These are phyloP conservation scores for Pica pica DNA, from an alignment of 2,113 vertebrate genomes.

Conservation along the genomic window DNA sequence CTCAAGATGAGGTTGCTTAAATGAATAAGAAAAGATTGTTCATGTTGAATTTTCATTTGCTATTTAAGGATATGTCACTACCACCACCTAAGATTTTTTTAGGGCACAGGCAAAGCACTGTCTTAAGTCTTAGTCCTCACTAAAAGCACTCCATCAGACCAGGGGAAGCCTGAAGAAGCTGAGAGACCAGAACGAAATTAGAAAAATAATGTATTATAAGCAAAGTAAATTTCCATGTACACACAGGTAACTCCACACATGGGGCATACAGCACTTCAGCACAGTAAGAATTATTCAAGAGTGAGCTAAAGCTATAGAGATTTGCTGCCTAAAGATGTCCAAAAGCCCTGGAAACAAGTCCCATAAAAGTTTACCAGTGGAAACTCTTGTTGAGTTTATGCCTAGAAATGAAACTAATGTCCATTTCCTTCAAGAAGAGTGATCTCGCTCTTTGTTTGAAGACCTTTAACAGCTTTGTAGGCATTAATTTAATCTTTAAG, in stretches of 20 bases:
- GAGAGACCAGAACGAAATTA: not conserved
- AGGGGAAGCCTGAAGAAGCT: not conserved
- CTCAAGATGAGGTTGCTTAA: not conserved
- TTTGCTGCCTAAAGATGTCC: not conserved
- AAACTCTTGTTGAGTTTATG: not conserved
- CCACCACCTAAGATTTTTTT: not conserved
- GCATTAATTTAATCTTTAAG: not conserved
- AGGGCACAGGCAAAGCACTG: not conserved
- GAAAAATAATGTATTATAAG: not conserved
- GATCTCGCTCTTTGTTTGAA: not conserved
- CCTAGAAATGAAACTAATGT: not conserved
- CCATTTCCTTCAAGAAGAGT: not conserved
- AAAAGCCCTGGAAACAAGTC: not conserved
- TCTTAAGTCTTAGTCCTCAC: not conserved
- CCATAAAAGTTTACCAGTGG: not conserved
- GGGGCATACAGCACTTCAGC: not conserved
- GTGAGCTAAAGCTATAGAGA: not conserved
- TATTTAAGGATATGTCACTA: not conserved
- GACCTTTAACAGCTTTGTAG: not conserved
- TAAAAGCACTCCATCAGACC: not conserved
- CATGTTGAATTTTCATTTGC: not conserved
- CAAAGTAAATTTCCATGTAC: not conserved
- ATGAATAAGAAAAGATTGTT: not conserved
- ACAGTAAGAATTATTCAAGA: not conserved
- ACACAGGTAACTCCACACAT: not conserved